Evolutionary conservation across 2,888 invertebrate genomes (phyloP).

Genomic region (Hirudinaria manillensis): DNA sequence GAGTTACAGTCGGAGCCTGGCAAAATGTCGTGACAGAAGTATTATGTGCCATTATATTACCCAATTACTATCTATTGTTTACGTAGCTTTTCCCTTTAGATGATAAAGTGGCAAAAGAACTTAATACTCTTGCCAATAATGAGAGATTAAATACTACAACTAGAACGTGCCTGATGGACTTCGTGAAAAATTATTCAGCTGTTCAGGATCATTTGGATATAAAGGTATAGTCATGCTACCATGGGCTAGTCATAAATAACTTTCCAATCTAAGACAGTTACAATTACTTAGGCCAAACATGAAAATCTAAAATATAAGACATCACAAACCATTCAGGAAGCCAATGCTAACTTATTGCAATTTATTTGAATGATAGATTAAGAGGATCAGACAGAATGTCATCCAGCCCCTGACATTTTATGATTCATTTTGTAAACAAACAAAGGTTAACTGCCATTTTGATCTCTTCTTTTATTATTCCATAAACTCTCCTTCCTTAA

Average conservation of each 20-base stretch:
- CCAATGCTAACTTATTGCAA: no score
- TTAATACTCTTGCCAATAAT: slow-evolving; percentile 12
- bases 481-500: background rate
- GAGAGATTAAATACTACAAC: slow-evolving; percentile 3
- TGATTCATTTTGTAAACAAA: background rate
- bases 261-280: background rate
- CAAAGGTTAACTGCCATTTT: background rate
- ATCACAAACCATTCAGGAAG: background rate
- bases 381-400: slow-evolving; percentile 18
- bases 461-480: background rate
- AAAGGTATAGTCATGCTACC: slow-evolving; percentile 3
- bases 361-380: background rate
- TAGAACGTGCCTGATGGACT: background rate
- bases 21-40: slow-evolving; percentile 30
- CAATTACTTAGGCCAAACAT: background rate
- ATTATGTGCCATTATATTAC: background rate
- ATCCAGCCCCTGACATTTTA: slow-evolving; percentile 11
- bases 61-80: no score
- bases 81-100: background rate
- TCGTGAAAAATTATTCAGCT: slow-evolving; percentile 21
- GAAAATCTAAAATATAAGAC: background rate
- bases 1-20: slow-evolving; percentile 18
- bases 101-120: slow-evolving; percentile 24
- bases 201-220: slow-evolving; percentile 27
- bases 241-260: background rate